Base-by-base conservation (phyloP, 2,888 invertebrate genomes). In the Leucophenga montana region DNA sequence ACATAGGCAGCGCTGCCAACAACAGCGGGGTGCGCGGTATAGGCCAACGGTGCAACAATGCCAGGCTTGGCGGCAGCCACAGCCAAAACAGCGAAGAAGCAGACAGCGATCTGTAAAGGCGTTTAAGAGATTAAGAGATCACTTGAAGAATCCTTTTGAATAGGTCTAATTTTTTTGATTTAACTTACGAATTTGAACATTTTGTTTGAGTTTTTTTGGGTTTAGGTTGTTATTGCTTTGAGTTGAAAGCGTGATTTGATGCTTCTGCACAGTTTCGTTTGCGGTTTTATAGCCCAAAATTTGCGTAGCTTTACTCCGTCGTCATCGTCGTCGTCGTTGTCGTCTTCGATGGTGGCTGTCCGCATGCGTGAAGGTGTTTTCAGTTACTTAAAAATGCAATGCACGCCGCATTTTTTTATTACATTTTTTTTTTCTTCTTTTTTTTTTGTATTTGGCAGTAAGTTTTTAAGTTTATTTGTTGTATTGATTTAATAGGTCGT, bases 1-100 rank as follows among this genome's bases (percentile, higher is more conserved):
- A 86, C 83, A 71, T 85, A 86, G 46, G 86, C 77, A n/a, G 85
- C 86, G 65, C 76, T 77, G n/a, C 83, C 85, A 14, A 85, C 84
- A 48, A 85, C 78, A 65, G 85, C 83, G 0, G 84, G 84, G n/a
- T n/a, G n/a, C 1, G 85, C 80, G 59, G 83, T 80, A 31, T 80
- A 80, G 61, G 80, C 83, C 77, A 81, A 13, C 64, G 81, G 81
- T 71, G 81, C 77, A 39, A 39, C 75, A 13, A 84, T 48, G 61
- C 83, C 84, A 13, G 85, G 85, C 73, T 83, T 82, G 73, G 83
- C 82, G 33, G 82, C 68, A 66, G 76, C 80, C 69, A 86, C 72
- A 71, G 85, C 86, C 74, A 85, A 67, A 67, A 84, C 74, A 74
- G 85, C 85, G 71, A 81, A 82, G 74, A 83, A 80, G 76, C 82